Base-by-base conservation (phyloP, 2,113 vertebrate genomes). In the Rallus limicola region DNA sequence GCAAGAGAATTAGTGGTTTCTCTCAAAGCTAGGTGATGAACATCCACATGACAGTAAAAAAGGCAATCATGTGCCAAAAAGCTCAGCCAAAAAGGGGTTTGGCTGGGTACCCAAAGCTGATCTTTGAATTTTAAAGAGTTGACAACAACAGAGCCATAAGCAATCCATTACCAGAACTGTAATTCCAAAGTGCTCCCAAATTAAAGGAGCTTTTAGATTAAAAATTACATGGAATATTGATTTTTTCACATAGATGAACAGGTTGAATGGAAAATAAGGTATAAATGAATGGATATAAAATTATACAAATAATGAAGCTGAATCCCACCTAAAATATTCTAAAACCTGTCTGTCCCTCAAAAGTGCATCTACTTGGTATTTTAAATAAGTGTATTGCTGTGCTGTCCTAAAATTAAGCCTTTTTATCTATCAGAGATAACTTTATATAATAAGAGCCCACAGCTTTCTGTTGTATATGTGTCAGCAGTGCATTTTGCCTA, bases 401-500 rank as follows among this genome's bases (percentile, higher is more conserved):
- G 76, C 77, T 71, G 42, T 67, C 59, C 81, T 71, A 62, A 89
- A 86, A 88, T 69, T 34, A 93, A 94, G 93, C 75, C 31, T 87
- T 53, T 91, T 94, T 87, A 91, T 88, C 97, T 88, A 96, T 52
- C 71, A 53, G 29, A 92, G 75, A 79, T 94, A 88, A 89, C 53
- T 72, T 93, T 92, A 53, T 67, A 76, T 96, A 95, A 89, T 92
- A 82, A 97, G 76, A 70, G 84, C 92, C 82, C 95, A 67, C 95
- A 92, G 90, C 80, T 96, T 96, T 94, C 60, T 89, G 76, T 96
- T 95, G 65, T 86, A 31, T 92, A 69, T 93, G 86, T 97, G 93
- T 92, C 91, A 93, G 79, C 88, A 94, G 85, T 97, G 93, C 95
- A 93, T 96, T 96, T 96, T 97, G 96, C 91, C 92, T 96, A 91